A percentile compares a stretch with the other conserved stretches of the same genome.
Evolutionary conservation across 23 tunicate genomes (phyloP).

Genomic region (Styela clava): DNA sequence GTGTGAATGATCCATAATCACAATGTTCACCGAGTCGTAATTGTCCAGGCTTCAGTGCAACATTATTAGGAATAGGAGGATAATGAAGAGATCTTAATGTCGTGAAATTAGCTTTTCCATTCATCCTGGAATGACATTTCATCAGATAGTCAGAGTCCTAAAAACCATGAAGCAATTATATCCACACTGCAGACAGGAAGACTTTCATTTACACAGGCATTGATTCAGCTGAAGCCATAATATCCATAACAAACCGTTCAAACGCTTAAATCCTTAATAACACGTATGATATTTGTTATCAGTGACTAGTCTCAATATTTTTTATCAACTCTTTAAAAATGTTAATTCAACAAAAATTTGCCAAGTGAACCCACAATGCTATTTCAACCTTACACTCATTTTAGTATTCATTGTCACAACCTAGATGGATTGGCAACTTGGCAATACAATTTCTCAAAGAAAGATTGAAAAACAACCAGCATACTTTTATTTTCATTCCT

Average conservation of each 20-base stretch:
- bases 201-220: neutral
- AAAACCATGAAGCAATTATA: neutral
- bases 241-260: neutral
- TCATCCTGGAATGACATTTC: conserved; percentile 36
- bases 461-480: neutral
- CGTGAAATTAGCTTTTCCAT: conserved; percentile 26
- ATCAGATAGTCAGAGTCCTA: conserved; percentile 44
- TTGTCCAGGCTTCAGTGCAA: conserved; percentile 7
- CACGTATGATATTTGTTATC: neutral
- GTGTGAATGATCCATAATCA: conserved; percentile 82
- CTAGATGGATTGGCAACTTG: too few species aligned
- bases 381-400: too few species aligned
- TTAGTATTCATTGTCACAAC: too few species aligned
- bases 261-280: too few species aligned
- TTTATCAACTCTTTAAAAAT: too few species aligned
- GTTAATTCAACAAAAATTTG: too few species aligned
- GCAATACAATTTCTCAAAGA: too few species aligned
- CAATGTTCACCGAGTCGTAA: conserved; percentile 64
- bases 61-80: conserved; percentile 42
- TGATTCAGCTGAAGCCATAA: neutral
- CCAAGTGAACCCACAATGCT: too few species aligned
- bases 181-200: neutral
- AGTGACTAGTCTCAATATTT: too few species aligned
- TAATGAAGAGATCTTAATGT: conserved; percentile 59
- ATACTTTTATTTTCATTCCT: conserved; percentile 54